Evolutionary conservation across 64 coral and sea anemone genomes (phyloP), one percentile per base, ranked within the genome.

Genomic region (Montipora capricornis): DNA sequence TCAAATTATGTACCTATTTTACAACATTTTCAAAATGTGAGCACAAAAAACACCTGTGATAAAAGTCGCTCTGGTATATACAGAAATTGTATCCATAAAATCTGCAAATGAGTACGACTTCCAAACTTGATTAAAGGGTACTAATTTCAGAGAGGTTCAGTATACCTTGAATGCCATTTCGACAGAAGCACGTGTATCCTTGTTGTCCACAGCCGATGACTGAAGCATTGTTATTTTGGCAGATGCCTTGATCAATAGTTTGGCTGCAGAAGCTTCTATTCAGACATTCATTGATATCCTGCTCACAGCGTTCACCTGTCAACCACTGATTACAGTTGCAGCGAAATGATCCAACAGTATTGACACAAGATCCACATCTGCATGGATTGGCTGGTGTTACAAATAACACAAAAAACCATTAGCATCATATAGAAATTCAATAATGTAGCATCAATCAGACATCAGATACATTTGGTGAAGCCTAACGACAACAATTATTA

Each of bases 301-400:
- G 44, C 66, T 86, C 62, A 71, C 82, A 86, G 62, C 66, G 47
- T 70, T 20, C 8, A 46, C 82, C 82, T 69, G 82, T 71, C 49
- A 44, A 69, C 82, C 15, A n/a, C 44, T 20, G 82, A 45, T 49
- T 64, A 86, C 82, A 86, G 45, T 20, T 20, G 47, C 82, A 86
- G 0, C 7, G 15, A 37, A 48, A 86, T 70, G 82, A 68, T 2
- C 82, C 82, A 49, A 15, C 62, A 49, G 47, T 45, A 71, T 86
- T 68, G 9, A 49, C 45, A 14, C 82, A 86, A 12, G 6, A 49
- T 12, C 82, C 62, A 71, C 82, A 86, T 13, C 66, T n/a, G 16
- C 82, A 86, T 0, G 82, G 45, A 47, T 70, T 48, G 66, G 44
- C 62, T 86, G 45, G 7, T 26, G 68, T 49, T 47, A 86, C 46